Conservation (phyloP, 2,888 invertebrate species). For the Drosophila mimetica region DNA sequence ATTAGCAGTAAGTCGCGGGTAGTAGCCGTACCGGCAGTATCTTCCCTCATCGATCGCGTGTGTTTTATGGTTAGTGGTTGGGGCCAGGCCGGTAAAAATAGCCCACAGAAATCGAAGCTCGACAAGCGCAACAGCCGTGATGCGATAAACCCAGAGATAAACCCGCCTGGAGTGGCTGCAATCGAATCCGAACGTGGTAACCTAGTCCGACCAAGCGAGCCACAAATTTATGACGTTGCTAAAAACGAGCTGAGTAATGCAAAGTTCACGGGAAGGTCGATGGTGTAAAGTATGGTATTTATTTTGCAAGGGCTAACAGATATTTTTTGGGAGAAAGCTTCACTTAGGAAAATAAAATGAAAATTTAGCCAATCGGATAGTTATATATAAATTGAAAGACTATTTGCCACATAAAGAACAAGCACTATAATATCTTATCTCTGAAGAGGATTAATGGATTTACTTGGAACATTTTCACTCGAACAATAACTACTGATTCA, state of each 20-base stretch:
- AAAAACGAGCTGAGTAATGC: slow-evolving; percentile 12
- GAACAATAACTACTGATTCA: background rate
- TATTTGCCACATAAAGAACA: too few relatives aligned
- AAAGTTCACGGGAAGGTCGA: slow-evolving; percentile 23
- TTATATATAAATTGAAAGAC: background rate
- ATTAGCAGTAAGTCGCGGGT: slow-evolving; percentile 8
- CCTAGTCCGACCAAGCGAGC: background rate
- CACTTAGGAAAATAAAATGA: background rate
- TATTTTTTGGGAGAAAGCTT: background rate
- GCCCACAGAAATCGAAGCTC: slow-evolving; percentile 37
- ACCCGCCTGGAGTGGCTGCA: slow-evolving; percentile 25
- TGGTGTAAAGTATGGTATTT: background rate
- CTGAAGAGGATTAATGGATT: background rate
- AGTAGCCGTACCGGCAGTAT: slow-evolving; percentile 7
- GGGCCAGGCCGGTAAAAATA: slow-evolving; percentile 59
- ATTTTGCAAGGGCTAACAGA: slow-evolving; percentile 4
- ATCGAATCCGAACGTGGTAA: slow-evolving; percentile 30
- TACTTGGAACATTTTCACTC: background rate
- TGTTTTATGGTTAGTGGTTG: slow-evolving; percentile 57
- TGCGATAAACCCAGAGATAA: slow-evolving; percentile 31
- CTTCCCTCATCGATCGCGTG: slow-evolving; percentile 42
- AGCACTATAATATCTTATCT: background rate
- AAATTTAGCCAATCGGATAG: background rate
- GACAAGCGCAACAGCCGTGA: slow-evolving; percentile 42
- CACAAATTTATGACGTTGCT: slow-evolving; percentile 26